phyloP scores from a whole-genome alignment of 2,888 invertebrate species.

The Scaptomyza cyrtandrae region DNA sequence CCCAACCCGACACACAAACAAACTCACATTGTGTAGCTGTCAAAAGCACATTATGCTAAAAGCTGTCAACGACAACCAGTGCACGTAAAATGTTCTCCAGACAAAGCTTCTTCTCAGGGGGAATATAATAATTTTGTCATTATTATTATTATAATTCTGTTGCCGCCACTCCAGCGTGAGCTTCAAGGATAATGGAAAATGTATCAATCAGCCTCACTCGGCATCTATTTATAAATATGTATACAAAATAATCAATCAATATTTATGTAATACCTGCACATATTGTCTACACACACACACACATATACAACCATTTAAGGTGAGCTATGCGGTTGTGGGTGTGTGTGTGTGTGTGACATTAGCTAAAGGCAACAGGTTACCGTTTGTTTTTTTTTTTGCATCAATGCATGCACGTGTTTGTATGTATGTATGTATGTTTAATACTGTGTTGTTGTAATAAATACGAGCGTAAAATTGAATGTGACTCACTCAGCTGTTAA shows the following conservation, averaged over 20 bases:
- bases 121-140: constrained; percentile 50
- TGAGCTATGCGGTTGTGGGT: not conserved
- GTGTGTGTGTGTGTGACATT: constrained; percentile 4
- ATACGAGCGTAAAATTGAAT: constrained; percentile 3
- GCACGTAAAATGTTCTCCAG: constrained; percentile 21
- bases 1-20: not conserved
- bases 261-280: constrained; percentile 45
- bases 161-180: not conserved
- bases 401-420: constrained; percentile 7
- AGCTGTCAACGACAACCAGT: constrained; percentile 27
- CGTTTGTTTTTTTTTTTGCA: constrained; percentile 18
- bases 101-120: constrained; percentile 20
- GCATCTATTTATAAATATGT: constrained; percentile 57
- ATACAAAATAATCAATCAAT: constrained; percentile 52
- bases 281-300: not conserved
- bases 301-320: constrained; percentile 10
- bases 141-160: constrained; percentile 26
- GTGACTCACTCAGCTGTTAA: constrained; percentile 37
- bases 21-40: constrained; percentile 32
- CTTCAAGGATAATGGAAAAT: constrained; percentile 50
- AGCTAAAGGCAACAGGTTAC: constrained; percentile 55
- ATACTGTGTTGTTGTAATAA: not conserved
- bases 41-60: constrained; percentile 54
- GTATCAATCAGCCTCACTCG: constrained; percentile 53
- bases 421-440: not conserved